Evolutionary conservation across 1,140 invertebrate species (phyloP).

Genomic region (Lepidurus arcticus): DNA sequence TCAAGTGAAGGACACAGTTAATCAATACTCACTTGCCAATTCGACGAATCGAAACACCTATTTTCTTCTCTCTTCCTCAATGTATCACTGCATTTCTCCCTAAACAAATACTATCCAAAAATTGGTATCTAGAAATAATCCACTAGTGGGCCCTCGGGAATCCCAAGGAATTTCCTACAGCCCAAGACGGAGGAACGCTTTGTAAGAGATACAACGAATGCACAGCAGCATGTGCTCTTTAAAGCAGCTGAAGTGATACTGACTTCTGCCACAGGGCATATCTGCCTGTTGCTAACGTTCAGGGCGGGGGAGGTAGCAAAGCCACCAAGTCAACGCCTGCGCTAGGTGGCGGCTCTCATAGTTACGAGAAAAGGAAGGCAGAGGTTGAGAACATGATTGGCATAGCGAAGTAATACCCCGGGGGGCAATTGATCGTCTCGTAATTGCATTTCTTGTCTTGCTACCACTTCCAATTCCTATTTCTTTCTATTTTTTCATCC

Average conservation of each 20-base stretch:
- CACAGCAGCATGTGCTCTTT: not conserved
- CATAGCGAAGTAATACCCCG: slow-evolving; percentile 17
- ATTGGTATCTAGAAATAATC: too few relatives aligned
- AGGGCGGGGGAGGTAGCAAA: not conserved
- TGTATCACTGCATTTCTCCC: not conserved
- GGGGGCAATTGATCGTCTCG: slow-evolving; percentile 17
- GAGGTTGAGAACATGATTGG: not conserved
- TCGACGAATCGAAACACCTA: not conserved
- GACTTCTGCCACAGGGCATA: not conserved
- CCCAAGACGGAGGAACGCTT: too few relatives aligned
- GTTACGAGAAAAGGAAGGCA: not conserved
- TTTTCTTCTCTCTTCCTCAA: not conserved
- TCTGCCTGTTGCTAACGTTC: slow-evolving; percentile 10
- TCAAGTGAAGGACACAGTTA: not conserved
- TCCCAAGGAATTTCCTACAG: too few relatives aligned
- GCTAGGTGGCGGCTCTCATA: not conserved
- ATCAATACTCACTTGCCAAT: slow-evolving; percentile 16
- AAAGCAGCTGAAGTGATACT: not conserved
- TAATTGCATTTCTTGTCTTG: slow-evolving; percentile 1
- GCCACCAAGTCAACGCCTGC: slow-evolving; percentile 6
- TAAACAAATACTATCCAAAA: not conserved
- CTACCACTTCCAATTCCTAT: not conserved
- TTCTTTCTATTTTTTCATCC: not conserved
- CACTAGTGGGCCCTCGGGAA: too few relatives aligned
- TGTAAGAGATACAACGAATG: not conserved